Evolutionary conservation across 1,140 invertebrate species (phyloP), one percentile per base, ranked within the genome.

Genomic region (Drosophila quadrilineata): DNA sequence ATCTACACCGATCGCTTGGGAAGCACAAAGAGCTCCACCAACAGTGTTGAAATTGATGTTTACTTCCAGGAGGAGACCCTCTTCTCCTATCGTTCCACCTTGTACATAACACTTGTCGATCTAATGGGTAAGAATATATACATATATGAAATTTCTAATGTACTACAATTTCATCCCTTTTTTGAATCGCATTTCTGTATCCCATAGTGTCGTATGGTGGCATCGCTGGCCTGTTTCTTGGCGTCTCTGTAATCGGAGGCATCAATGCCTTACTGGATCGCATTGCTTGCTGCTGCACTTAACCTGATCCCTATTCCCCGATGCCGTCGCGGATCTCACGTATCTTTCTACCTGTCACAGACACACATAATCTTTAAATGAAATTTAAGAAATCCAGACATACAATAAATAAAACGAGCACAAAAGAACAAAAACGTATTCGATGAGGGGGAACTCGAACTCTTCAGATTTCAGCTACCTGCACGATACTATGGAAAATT

Each of bases 61-160:
- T 76, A 75, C 38, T 87, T 77, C 29, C 84, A 87, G 40, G 73
- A 87, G 38, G 76, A 84, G 38, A 87, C 76, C 5, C 43, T 87
- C 2, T 87, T 87, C 36, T 77, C 82, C 8, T 87, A 87, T 53
- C 67, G 73, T 16, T 87, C 82, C 6, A 68, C 71, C 21, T 53
- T 87, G 31, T 53, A 85, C 3, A 84, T 82, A 29, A 87, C 76
- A 1, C 35, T 87, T 3, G 43, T 87, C 12, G 82, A 87, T 59
- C 43, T 87, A 12, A 77, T 87, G 41, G 84, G 84, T 84, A 8
- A n/a, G 54, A n/a, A n/a, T n/a, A n/a, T n/a, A n/a, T n/a, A n/a
- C n/a, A n/a, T n/a, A n/a, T n/a, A n/a, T n/a, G n/a, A n/a, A n/a
- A n/a, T n/a, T 29, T 17, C 31, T 10, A 19, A 33, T 26, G 3